These are phyloP conservation scores for Spongia lamella DNA, from an alignment of 37 sponge, comb jelly and placozoan species.

Conservation along the genomic window DNA sequence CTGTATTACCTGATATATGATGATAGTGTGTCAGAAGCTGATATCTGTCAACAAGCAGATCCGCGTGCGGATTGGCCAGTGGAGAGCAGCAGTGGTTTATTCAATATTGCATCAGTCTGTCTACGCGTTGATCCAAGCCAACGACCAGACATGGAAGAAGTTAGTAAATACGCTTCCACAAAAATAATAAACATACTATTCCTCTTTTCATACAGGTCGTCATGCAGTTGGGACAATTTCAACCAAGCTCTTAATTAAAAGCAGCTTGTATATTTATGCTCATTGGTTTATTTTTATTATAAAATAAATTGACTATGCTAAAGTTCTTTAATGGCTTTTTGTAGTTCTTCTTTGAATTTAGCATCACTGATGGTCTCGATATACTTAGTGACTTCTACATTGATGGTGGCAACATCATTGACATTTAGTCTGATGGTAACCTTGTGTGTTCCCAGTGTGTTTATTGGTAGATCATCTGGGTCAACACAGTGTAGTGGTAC, in stretches of 20 bases:
- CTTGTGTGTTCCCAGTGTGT: slow-evolving; percentile 13
- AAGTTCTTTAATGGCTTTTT: no score
- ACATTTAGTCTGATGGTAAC: slow-evolving; percentile 51
- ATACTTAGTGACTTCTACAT: slow-evolving; percentile 5
- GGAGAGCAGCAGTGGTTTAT: slow-evolving; percentile 33
- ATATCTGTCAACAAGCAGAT: slow-evolving; percentile 18
- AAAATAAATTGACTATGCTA: no score
- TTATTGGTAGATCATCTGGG: slow-evolving; percentile 45
- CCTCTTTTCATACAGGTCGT: neutral
- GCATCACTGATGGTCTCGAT: no score
- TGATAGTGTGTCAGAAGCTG: no score
- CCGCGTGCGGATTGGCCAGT: slow-evolving; percentile 41
- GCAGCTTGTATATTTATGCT: no score
- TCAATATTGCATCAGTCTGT: slow-evolving; percentile 59
- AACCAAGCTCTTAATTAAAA: no score
- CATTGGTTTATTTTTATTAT: no score
- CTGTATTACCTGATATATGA: no score
- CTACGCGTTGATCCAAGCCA: slow-evolving; percentile 24
- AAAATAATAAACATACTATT: neutral
- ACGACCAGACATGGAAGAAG: slow-evolving; percentile 65
- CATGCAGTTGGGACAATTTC: neutral
- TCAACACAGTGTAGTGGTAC: slow-evolving; percentile 72
- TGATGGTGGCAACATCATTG: slow-evolving; percentile 4
- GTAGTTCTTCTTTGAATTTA: no score
- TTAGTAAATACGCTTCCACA: neutral